Percentiles rank a stretch among this genome's conserved stretches.
Conservation (phyloP, 2,797 vertebrate genomes). For the Ceyx erithaca region DNA sequence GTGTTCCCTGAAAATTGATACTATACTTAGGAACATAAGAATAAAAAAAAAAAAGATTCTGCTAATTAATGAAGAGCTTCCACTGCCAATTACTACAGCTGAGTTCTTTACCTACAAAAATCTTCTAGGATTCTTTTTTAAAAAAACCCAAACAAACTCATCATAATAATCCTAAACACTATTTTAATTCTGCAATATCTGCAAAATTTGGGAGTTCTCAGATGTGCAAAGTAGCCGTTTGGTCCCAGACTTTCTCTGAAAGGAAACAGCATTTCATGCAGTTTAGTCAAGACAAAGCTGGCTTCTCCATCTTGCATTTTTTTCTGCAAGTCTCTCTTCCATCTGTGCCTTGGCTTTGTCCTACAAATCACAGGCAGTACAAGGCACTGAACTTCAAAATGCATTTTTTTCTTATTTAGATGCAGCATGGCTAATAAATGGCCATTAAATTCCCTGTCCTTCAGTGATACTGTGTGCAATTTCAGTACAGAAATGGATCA, state of each 20-base stretch:
- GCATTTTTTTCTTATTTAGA: constrained; percentile 14
- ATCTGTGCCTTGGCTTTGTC: constrained; percentile 79
- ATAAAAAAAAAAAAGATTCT: constrained; percentile 50
- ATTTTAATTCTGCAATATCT: constrained; percentile 28
- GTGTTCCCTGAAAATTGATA: constrained; percentile 61
- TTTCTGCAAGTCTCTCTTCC: constrained; percentile 77
- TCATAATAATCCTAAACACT: constrained; percentile 64
- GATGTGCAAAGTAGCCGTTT: constrained; percentile 56
- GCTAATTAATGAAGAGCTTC: constrained; percentile 80
- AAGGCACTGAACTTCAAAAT: constrained; percentile 63
- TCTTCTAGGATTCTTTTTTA: background rate
- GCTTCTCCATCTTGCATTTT: constrained; percentile 74
- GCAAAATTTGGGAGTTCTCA: constrained; percentile 52
- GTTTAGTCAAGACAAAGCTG: constrained; percentile 80
- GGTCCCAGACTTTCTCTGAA: constrained; percentile 73
- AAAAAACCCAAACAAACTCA: constrained; percentile 16
- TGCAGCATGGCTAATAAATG: background rate
- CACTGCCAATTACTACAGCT: constrained; percentile 79
- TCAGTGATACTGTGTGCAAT: background rate
- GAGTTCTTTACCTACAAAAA: constrained; percentile 69
- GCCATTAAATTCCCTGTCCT: background rate
- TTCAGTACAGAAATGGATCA: background rate
- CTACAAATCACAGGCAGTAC: constrained; percentile 59
- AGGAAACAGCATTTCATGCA: constrained; percentile 78
- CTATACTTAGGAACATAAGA: constrained; percentile 65